Conservation (phyloP, 2,113 vertebrate species). For the Cygnus atratus region DNA sequence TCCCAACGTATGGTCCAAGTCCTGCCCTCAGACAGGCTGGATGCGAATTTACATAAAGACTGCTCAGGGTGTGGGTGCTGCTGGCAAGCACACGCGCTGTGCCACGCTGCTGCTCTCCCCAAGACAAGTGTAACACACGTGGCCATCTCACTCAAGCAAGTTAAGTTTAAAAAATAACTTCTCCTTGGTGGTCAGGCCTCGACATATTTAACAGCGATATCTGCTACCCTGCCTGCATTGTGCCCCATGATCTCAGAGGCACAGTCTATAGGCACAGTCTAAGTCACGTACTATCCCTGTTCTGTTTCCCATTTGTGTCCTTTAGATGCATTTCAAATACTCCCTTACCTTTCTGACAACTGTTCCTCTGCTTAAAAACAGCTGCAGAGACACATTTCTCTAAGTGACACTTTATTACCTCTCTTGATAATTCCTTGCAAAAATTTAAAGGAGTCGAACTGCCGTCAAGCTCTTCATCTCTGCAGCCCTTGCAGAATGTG, state of each 20-base stretch:
- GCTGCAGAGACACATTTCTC: neutral
- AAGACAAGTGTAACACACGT: neutral
- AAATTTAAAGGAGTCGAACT: neutral
- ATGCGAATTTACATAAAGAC: constrained; percentile 3
- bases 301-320: neutral
- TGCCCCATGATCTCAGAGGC: neutral
- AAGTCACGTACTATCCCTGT: neutral
- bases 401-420: neutral
- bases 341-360: neutral
- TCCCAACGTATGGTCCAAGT: neutral
- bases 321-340: neutral
- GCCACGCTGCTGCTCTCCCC: neutral
- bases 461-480: neutral
- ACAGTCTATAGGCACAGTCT: neutral
- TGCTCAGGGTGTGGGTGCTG: neutral
- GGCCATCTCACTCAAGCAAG: neutral
- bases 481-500: neutral
- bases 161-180: neutral
- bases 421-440: neutral
- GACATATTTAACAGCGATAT: neutral
- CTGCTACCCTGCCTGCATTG: neutral
- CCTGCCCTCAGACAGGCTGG: neutral
- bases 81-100: neutral
- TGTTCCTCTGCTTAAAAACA: neutral
- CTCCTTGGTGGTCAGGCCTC: neutral